Percentiles rank a stretch among this genome's conserved stretches.
phyloP scores from a whole-genome alignment of 2,888 invertebrate species.

The Ochropacha duplaris region DNA sequence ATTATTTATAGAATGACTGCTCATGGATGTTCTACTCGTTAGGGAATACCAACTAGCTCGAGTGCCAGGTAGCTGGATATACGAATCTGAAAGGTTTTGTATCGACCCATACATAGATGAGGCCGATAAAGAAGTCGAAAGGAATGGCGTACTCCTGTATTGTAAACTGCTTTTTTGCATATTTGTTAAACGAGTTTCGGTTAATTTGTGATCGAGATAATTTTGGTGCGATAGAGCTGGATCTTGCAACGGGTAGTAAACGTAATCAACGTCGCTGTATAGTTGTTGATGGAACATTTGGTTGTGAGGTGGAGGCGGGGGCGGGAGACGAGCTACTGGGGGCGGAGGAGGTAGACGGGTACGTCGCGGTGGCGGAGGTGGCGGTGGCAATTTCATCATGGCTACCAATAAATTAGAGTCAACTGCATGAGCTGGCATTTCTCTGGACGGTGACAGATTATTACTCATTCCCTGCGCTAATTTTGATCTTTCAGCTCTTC shows the following conservation, averaged over 20 bases:
- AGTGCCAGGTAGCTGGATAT: constrained; percentile 85
- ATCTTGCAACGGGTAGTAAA: constrained; percentile 95
- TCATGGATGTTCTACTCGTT: constrained; percentile 82
- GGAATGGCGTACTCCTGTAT: constrained; percentile 92
- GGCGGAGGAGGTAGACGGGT: constrained; percentile 88
- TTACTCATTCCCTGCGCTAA: constrained; percentile 75
- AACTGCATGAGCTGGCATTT: constrained; percentile 58
- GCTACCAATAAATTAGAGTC: constrained; percentile 82
- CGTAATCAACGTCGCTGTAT: constrained; percentile 95
- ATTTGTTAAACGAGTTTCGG: constrained; percentile 85
- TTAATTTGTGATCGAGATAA: constrained; percentile 93
- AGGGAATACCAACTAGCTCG: constrained; percentile 86
- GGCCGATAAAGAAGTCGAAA: constrained; percentile 86
- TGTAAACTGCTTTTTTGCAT: constrained; percentile 88
- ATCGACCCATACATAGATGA: constrained; percentile 90
- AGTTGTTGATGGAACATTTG: constrained; percentile 95
- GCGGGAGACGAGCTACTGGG: constrained; percentile 84
- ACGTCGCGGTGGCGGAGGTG: constrained; percentile 81
- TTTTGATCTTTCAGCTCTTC: constrained; percentile 85
- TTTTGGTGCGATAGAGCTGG: constrained; percentile 95
- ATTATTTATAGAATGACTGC: constrained; percentile 85
- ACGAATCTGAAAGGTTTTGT: constrained; percentile 90
- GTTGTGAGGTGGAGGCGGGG: constrained; percentile 90
- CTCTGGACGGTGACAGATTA: constrained; percentile 75
- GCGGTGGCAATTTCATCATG: constrained; percentile 84